phyloP scores from a whole-genome alignment of 2,113 vertebrate genomes.

The Pterocles gutturalis region DNA sequence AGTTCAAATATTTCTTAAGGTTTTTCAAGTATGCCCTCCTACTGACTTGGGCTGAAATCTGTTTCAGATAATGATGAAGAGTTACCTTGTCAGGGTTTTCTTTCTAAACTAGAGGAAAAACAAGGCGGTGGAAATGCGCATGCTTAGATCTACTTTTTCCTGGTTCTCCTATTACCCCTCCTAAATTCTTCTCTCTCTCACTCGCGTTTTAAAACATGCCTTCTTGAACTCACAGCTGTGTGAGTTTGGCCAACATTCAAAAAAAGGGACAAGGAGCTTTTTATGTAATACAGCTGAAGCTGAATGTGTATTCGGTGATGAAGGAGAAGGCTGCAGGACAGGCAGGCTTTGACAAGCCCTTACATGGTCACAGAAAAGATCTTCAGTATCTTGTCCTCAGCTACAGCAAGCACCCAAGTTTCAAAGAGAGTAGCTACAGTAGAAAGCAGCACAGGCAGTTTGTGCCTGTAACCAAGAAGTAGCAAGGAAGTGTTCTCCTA shows the following conservation, averaged over 20 bases:
- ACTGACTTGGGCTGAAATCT: neutral
- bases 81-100: neutral
- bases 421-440: neutral
- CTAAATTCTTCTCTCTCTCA: neutral
- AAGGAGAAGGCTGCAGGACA: neutral
- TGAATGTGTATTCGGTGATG: neutral
- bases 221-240: conserved; percentile 9
- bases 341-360: neutral
- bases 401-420: neutral
- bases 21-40: neutral
- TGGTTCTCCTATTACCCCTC: neutral
- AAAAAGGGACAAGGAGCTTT: neutral
- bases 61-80: neutral
- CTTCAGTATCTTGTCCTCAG: neutral
- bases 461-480: neutral
- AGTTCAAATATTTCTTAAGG: neutral
- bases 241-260: neutral
- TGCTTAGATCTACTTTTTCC: neutral
- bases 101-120: neutral
- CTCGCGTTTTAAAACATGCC: neutral
- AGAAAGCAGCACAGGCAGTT: neutral
- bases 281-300: neutral
- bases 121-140: accelerated
- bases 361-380: neutral
- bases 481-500: neutral